Conservation (phyloP, 2,113 vertebrate species). For the Anoplopoma fimbria region DNA sequence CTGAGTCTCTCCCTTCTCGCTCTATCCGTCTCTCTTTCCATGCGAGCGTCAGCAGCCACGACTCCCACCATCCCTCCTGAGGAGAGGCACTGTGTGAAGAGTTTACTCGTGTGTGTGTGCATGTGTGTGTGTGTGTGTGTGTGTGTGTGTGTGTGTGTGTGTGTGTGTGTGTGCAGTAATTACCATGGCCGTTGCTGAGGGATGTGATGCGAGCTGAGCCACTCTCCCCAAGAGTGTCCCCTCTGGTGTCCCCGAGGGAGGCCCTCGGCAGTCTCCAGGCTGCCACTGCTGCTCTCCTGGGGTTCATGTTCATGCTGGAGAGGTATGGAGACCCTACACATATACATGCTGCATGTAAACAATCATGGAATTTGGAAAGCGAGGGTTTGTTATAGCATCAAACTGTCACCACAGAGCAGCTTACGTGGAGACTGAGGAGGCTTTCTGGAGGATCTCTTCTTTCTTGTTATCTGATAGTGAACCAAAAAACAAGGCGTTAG, state of each 20-base stretch:
- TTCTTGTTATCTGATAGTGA: constrained; percentile 84
- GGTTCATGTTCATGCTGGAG: constrained; percentile 83
- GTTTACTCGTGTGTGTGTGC: background rate
- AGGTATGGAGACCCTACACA: constrained; percentile 91
- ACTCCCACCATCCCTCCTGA: background rate
- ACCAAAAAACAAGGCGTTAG: constrained; percentile 3
- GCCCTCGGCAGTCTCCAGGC: constrained; percentile 84
- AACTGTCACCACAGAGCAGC: background rate
- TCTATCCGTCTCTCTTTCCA: background rate
- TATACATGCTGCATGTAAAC: constrained; percentile 11
- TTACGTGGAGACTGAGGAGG: constrained; percentile 90
- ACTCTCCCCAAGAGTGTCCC: constrained; percentile 65
- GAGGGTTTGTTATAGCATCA: background rate
- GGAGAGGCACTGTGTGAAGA: background rate
- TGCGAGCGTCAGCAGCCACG: background rate
- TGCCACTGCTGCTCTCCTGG: constrained; percentile 80
- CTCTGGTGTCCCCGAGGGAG: constrained; percentile 76
- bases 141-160: background rate
- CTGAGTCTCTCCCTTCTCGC: background rate
- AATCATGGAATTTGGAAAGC: background rate
- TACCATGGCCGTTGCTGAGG: constrained; percentile 85
- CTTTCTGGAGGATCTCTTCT: constrained; percentile 81
- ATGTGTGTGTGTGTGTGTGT: constrained; percentile 3
- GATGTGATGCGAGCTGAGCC: constrained; percentile 77
- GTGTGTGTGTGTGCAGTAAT: constrained; percentile 16